phyloP scores from a whole-genome alignment of 1,140 invertebrate species.

The Atta colombica region DNA sequence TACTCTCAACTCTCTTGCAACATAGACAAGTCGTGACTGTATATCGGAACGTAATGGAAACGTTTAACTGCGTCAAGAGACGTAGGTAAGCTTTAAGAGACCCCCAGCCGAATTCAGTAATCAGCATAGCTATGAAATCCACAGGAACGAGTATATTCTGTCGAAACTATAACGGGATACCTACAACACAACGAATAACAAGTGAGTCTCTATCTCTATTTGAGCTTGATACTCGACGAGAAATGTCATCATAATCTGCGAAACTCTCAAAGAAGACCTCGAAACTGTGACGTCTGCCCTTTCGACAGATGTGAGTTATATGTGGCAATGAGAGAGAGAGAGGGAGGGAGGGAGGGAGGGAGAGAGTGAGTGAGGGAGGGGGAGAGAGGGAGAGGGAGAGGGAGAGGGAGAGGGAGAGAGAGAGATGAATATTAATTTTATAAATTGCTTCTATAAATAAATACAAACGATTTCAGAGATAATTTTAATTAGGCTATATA shows the following conservation, averaged over 20 bases:
- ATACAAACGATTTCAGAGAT: too few relatives aligned
- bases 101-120: constrained; percentile 18
- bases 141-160: constrained; percentile 1
- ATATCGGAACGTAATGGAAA: constrained; percentile 60
- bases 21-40: constrained; percentile 50
- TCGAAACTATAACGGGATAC: neutral
- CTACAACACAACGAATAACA: neutral
- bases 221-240: neutral
- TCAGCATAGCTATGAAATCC: neutral
- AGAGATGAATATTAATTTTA: neutral
- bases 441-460: neutral
- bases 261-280: constrained; percentile 8
- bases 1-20: constrained; percentile 37
- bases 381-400: too few relatives aligned
- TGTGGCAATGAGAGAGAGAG: constrained; percentile 1
- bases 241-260: neutral
- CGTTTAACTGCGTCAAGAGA: constrained; percentile 53
- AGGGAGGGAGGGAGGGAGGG: too few relatives aligned
- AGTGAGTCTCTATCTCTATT: neutral
- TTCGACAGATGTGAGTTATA: constrained; percentile 22
- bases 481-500: too few relatives aligned
- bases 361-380: too few relatives aligned
- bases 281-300: constrained; percentile 28
- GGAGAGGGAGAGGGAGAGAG: too few relatives aligned
- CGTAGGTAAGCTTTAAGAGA: constrained; percentile 16